These are phyloP conservation scores for Misgurnus anguillicaudatus DNA, from an alignment of 2,113 vertebrate genomes.

Conservation along the genomic window DNA sequence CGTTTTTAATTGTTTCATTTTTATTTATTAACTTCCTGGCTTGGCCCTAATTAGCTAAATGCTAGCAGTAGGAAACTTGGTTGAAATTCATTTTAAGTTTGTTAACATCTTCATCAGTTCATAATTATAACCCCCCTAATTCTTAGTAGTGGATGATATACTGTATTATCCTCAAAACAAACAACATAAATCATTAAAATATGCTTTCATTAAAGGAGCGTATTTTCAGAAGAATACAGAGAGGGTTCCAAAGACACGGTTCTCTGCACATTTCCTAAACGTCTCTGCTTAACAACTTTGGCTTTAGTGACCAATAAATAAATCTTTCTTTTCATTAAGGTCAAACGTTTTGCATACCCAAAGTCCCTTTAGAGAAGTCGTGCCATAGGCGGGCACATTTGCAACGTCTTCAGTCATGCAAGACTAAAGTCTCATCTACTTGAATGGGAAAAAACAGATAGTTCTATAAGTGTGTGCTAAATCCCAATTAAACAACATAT, in stretches of 20 bases:
- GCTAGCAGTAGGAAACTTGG: conserved; percentile 53
- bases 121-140: conserved; percentile 1
- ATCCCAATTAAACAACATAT: too few relatives aligned
- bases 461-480: too few relatives aligned
- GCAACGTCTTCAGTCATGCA: too few relatives aligned
- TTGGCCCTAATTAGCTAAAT: conserved; percentile 51
- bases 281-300: neutral
- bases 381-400: too few relatives aligned
- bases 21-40: conserved; percentile 43
- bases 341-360: neutral
- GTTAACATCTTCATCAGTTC: conserved; percentile 48
- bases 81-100: conserved; percentile 54
- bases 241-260: neutral
- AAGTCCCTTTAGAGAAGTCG: neutral
- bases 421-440: too few relatives aligned
- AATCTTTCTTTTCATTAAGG: neutral
- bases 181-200: conserved; percentile 45
- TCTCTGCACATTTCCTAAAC: neutral
- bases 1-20: conserved; percentile 53
- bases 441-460: too few relatives aligned
- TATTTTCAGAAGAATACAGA: conserved; percentile 2
- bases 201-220: conserved; percentile 24
- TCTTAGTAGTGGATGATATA: neutral
- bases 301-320: neutral
- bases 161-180: conserved; percentile 34